Percentiles rank a stretch among this genome's conserved stretches.
These are phyloP conservation scores for Atherinosoma microstoma DNA, from an alignment of 2,797 vertebrate genomes.

Conservation along the genomic window DNA sequence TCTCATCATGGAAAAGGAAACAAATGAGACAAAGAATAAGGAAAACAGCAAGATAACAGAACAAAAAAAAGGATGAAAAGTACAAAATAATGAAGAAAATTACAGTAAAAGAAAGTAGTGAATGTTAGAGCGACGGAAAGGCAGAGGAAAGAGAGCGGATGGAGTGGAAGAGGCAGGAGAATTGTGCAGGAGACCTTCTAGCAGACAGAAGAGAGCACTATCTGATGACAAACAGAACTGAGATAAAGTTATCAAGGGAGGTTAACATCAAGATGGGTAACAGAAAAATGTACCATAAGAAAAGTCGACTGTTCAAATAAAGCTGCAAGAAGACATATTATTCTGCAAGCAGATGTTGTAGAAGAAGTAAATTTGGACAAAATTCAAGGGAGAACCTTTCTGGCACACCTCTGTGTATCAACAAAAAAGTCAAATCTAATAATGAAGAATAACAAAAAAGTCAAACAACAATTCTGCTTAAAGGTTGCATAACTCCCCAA, in stretches of 20 bases:
- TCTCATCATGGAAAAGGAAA: slow-evolving; percentile 22
- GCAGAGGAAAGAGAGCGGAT: slow-evolving; percentile 17
- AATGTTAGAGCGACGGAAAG: slow-evolving; percentile 19
- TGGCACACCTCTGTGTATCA: slow-evolving; percentile 18
- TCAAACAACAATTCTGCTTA: slow-evolving; percentile 20
- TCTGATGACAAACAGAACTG: slow-evolving; percentile 37
- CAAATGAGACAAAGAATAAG: slow-evolving; percentile 17
- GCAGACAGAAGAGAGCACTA: slow-evolving; percentile 37
- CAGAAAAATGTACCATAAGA: slow-evolving; percentile 10
- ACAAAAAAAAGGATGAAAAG: slow-evolving; percentile 16
- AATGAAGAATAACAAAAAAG: not conserved
- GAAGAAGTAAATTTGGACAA: slow-evolving; percentile 23
- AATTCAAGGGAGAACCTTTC: slow-evolving; percentile 30
- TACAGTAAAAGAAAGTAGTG: not conserved
- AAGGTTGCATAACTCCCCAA: slow-evolving; percentile 27
- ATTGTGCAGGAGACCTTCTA: slow-evolving; percentile 50
- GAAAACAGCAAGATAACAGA: slow-evolving; percentile 18
- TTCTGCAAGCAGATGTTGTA: slow-evolving; percentile 6
- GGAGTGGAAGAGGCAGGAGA: slow-evolving; percentile 26
- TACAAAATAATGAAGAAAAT: slow-evolving; percentile 26
- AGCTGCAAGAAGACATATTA: not conserved
- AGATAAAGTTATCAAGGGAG: slow-evolving; percentile 44
- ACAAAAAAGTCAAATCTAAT: slow-evolving; percentile 40
- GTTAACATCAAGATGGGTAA: slow-evolving; percentile 14
- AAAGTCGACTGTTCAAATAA: not conserved